Percentiles rank a stretch among this genome's conserved stretches.
Conservation (phyloP, 2,797 vertebrate species). For the Varecia variegata region DNA sequence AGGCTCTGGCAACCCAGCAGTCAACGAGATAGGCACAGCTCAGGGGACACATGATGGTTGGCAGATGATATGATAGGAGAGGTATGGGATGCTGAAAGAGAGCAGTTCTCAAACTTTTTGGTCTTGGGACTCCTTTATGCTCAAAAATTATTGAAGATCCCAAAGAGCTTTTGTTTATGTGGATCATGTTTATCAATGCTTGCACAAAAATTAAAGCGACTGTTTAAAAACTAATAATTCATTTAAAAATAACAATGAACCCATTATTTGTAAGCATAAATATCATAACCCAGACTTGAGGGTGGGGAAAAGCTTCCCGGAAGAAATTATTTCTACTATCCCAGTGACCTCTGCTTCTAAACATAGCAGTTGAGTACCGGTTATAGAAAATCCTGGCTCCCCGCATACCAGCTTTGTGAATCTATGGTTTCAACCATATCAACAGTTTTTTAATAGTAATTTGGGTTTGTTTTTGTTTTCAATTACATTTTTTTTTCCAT, state of each 20-base stretch:
- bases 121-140: background rate
- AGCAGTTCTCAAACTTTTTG: background rate
- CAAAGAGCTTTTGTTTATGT: background rate
- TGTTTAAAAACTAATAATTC: background rate
- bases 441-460: background rate
- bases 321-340: conserved; percentile 17
- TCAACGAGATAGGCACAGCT: background rate
- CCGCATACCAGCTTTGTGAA: background rate
- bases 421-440: background rate
- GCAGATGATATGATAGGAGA: background rate
- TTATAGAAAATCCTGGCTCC: conserved; percentile 29
- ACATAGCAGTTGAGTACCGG: background rate
- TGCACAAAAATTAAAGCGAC: background rate
- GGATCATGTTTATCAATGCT: background rate
- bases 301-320: background rate
- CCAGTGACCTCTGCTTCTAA: conserved; percentile 19
- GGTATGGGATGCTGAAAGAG: background rate
- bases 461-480: background rate
- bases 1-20: background rate
- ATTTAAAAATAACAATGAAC: background rate
- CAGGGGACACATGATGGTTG: background rate
- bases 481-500: background rate
- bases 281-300: background rate
- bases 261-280: background rate
- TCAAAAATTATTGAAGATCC: background rate